Evolutionary conservation across 1,140 invertebrate species (phyloP), one percentile per base, ranked within the genome.

Genomic region (Aphelenchoides fujianensis): DNA sequence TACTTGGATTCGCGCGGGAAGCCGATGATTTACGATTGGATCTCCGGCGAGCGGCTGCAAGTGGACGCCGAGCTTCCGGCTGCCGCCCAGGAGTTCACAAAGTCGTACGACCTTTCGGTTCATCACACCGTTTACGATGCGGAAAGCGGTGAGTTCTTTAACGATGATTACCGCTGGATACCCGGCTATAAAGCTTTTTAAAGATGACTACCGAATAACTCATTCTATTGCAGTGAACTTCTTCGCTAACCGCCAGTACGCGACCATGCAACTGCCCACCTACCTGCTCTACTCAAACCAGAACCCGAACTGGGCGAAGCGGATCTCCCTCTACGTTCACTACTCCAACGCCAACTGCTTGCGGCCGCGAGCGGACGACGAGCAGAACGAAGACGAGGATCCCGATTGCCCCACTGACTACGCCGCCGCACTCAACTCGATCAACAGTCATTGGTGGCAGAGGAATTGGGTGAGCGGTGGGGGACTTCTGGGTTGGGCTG

Each of bases 11-110:
- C 41, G 12, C 12, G 23, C 41, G 23, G 41, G 12, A 48, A 48
- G 12, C 41, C 41, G 41, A 48, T 48, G 41, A 48, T 48, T 48
- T 48, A 48, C 41, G 41, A 48, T 48, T 48, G 41, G 41, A 48
- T 48, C 12, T 48, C 41, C 12, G 41, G 41, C 12, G 23, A 48
- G 23, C 41, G 41, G 23, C 41, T 16, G 23, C 41, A 23, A 48
- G 12, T 48, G 41, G 23, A 48, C 41, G 41, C 23, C 41, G 23
- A 48, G 41, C 41, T 48, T 16, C 12, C 41, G 23, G 23, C 12
- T 16, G 41, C 12, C 23, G 41, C 41, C 12, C 41, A 16, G 12
- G 23, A 12, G 23, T 48, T 16, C 41, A 48, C 41, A 23, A 48
- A 48, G 23, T 12, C 12, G 41, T 48, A 48, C 41, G 23, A 48